phyloP scores from a whole-genome alignment of 1,140 invertebrate species.

The Ostrea edulis region DNA sequence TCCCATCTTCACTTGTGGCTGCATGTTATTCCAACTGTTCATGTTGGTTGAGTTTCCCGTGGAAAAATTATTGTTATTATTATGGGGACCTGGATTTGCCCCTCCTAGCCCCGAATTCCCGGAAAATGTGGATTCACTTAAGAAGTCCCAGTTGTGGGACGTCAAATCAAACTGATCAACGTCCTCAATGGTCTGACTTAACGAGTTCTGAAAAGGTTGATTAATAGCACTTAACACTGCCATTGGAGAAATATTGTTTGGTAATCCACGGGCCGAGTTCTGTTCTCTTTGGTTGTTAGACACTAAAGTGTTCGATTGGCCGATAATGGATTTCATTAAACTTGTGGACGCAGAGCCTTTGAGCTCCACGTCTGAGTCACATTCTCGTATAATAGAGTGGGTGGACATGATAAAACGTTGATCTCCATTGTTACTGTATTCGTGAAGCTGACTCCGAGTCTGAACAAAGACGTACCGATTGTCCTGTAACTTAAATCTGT shows the following conservation, averaged over 20 bases:
- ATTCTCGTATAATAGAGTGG: conserved; percentile 87
- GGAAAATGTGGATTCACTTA: neutral
- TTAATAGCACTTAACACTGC: conserved; percentile 51
- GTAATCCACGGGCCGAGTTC: conserved; percentile 44
- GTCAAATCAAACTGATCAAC: neutral
- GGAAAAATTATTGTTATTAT: conserved; percentile 3
- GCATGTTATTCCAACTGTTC: conserved; percentile 55
- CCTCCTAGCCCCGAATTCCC: conserved; percentile 2
- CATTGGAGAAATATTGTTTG: conserved; percentile 46
- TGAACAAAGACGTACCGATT: conserved; percentile 91
- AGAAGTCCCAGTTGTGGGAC: conserved; percentile 44
- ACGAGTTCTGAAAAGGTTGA: conserved; percentile 42
- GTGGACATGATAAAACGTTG: conserved; percentile 94
- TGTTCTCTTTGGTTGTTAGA: conserved; percentile 45
- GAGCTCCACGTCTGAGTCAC: conserved; percentile 77
- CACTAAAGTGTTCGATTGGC: conserved; percentile 53
- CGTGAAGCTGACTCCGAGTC: conserved; percentile 92
- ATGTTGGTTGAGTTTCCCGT: neutral
- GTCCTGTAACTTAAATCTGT: conserved; percentile 87
- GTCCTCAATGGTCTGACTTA: conserved; percentile 39
- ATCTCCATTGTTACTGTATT: conserved; percentile 84
- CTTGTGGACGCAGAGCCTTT: conserved; percentile 78
- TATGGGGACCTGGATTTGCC: neutral
- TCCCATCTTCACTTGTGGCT: conserved; percentile 54
- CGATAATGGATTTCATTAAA: conserved; percentile 78